Evolutionary conservation across 2,888 invertebrate species (phyloP), one percentile per base, ranked within the genome.

Genomic region (Aphidoletes aphidimyza): DNA sequence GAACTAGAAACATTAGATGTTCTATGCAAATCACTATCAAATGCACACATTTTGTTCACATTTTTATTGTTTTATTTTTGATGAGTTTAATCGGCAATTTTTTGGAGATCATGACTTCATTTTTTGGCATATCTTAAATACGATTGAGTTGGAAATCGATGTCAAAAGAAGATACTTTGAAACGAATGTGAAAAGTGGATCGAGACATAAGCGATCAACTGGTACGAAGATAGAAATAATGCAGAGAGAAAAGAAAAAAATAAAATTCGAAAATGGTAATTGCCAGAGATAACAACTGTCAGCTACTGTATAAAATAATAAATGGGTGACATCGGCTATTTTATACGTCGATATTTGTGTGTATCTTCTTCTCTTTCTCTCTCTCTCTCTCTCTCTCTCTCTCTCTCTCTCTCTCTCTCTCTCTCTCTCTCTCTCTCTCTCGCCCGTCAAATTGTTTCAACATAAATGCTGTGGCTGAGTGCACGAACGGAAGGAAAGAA

Each of bases 231-330:
- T 11, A 37, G 37, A 81, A 14, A 30, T 19, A 37, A n/a, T 9
- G 19, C 19, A 34, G 8, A 37, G 8, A 81, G n/a, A 36, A 8
- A 37, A 30, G 37, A 81, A 37, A 6, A 78, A 36, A 78, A 37
- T 81, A 37, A 81, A 81, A 81, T 37, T 81, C 37, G 37, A 37
- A 81, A 81, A 81, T 81, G 81, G 81, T 81, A 81, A 81, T 81
- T 81, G 81, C 81, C 37, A 37, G 81, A 81, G 81, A 81, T 81
- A 81, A 81, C 81, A 81, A 81, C 81, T 81, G 81, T 81, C 81
- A 81, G 81, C 81, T 81, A 81, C 81, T 81, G 81, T 81, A 81
- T 81, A 81, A 37, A 81, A 37, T 81, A 81, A 81, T 81, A 81
- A 81, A 81, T 81, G 81, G 81, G 36, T 81, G 81, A 81, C 81